Evolutionary conservation across 2,113 vertebrate genomes (phyloP), one percentile per base, ranked within the genome.

Genomic region (Nycticebus coucang): DNA sequence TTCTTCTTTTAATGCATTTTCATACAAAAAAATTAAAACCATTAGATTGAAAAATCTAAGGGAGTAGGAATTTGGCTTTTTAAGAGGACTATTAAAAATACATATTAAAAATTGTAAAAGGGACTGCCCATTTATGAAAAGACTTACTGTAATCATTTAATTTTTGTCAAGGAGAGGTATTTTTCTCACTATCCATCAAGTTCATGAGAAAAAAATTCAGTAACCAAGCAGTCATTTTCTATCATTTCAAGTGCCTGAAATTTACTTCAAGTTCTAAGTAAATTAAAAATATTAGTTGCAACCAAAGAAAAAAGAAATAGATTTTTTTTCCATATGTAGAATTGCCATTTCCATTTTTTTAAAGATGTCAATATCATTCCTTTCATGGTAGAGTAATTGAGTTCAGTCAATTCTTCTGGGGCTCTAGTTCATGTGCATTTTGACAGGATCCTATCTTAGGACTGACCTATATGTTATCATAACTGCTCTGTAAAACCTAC

Each of bases 121-220:
- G 6, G 14, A 50, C 83, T 86, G 33, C 59, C 53, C 1, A 33
- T 71, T 41, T 1, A 18, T 74, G 37, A 15, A 57, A 95, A 18
- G n/a, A 89, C 22, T 86, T 79, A 50, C 7, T 89, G 1, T 74
- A 87, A 92, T 94, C 28, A 90, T 77, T 94, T 77, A 93, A 35
- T 93, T 2, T 83, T 83, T 19, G 35, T 5, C 24, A 85, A 81
- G 28, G 33, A 24, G 33, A 96, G 10, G 19, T 50, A 94, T 62
- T 94, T 95, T 93, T 87, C 86, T 77, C n/a, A 84, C 26, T 94
- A 19, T 75, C 28, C 17, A 69, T 96, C 77, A 97, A 68, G 14
- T 69, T 66, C 33, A 81, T 88, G 19, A 93, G 71, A 84, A 94
- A 89, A 94, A 83, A 85, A 93, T n/a, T 97, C 8, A 94, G 77